Conservation (phyloP, 2,113 vertebrate species). For the Tretioscincus oriximinensis region DNA sequence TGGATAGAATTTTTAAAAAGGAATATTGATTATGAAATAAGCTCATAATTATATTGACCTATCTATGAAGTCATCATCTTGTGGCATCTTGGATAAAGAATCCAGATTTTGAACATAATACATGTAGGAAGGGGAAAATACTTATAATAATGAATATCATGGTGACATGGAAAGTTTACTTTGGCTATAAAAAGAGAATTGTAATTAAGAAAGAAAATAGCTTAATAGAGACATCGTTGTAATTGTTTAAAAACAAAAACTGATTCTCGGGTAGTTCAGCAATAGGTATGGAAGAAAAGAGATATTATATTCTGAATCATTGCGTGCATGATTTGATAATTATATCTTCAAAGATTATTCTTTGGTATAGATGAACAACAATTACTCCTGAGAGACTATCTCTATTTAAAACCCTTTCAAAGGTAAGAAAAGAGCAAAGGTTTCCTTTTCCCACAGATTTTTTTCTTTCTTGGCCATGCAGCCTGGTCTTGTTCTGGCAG, state of each 20-base stretch:
- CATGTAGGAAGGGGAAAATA: neutral
- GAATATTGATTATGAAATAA: neutral
- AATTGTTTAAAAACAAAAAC: neutral
- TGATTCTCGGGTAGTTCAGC: neutral
- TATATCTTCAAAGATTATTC: conserved; percentile 6
- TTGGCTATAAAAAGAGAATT: neutral
- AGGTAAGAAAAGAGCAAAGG: accelerated
- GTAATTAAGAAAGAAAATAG: neutral
- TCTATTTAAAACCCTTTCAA: conserved; percentile 34
- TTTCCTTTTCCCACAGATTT: conserved; percentile 36
- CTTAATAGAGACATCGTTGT: neutral
- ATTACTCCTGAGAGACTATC: neutral
- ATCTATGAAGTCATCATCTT: neutral
- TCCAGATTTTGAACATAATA: neutral
- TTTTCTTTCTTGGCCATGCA: conserved; percentile 1
- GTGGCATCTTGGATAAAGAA: neutral
- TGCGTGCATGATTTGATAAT: neutral
- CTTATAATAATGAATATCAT: neutral
- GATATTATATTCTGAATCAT: neutral
- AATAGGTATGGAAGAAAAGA: neutral
- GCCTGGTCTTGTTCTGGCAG: conserved; percentile 32
- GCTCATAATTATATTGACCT: neutral
- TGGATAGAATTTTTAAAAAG: neutral
- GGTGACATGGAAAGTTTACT: neutral
- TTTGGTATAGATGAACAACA: neutral